These are phyloP conservation scores for Hesperophylax magnus DNA, from an alignment of 1,140 invertebrate genomes.

Conservation along the genomic window DNA sequence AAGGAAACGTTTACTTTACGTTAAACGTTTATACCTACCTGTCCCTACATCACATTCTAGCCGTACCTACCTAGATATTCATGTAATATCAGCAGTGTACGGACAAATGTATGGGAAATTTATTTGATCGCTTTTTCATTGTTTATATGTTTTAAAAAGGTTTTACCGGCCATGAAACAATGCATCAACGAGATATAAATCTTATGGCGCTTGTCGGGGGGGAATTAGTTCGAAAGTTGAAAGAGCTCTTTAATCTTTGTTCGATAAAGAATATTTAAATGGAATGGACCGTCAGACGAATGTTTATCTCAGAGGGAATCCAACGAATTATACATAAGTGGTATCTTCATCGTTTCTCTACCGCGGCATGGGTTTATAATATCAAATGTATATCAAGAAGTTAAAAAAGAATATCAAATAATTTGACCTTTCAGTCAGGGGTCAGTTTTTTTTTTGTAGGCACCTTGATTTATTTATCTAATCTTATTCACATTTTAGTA, in stretches of 20 bases:
- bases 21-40: constrained; percentile 17
- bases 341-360: no score
- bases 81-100: constrained; percentile 42
- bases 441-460: no score
- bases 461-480: no score
- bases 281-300: constrained; percentile 1
- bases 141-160: constrained; percentile 48
- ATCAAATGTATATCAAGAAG: no score
- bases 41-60: constrained; percentile 12
- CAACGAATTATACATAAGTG: no score
- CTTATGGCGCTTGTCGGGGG: constrained; percentile 38
- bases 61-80: constrained; percentile 15
- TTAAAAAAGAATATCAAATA: no score
- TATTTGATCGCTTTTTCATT: constrained; percentile 50
- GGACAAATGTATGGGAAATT: constrained; percentile 46
- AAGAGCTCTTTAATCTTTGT: constrained; percentile 34
- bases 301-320: background rate
- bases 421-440: no score
- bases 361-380: no score
- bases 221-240: constrained; percentile 36
- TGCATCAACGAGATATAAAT: constrained; percentile 48
- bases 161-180: constrained; percentile 47
- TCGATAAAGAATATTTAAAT: constrained; percentile 29
- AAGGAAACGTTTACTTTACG: constrained; percentile 35
- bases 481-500: no score